Conservation (phyloP, 23 tunicate species). For the Trididemnum miniatum region DNA sequence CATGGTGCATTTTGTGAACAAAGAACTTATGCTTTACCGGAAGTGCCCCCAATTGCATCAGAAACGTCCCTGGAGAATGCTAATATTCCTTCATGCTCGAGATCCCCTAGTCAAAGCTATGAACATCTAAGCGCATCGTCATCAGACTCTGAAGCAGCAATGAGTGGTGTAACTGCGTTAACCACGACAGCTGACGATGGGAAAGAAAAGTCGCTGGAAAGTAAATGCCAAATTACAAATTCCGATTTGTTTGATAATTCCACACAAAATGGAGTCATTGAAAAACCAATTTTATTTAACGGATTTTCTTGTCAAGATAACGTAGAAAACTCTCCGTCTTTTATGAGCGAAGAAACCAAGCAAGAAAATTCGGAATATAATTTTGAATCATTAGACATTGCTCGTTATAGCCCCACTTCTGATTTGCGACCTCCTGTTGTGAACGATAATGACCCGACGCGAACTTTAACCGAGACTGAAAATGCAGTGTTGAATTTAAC, state of each 20-base stretch:
- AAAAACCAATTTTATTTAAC: background rate
- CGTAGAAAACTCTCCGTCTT: background rate
- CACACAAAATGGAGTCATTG: background rate
- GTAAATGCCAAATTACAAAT: too few species aligned
- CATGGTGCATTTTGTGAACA: constrained; percentile 21
- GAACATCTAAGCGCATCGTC: background rate
- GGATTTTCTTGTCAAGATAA: background rate
- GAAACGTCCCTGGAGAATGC: background rate
- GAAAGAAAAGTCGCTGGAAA: background rate
- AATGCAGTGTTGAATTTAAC: constrained; percentile 20
- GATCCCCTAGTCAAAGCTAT: background rate
- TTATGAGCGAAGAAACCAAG: background rate
- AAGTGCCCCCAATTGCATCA: too few species aligned
- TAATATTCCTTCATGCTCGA: constrained; percentile 13
- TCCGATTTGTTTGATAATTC: background rate
- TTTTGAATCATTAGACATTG: background rate
- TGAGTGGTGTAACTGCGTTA: constrained; percentile 4
- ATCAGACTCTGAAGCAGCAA: background rate
- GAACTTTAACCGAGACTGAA: constrained; percentile 27
- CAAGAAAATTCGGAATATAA: background rate
- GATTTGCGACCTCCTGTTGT: constrained; percentile 17
- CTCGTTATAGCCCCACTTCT: constrained; percentile 22
- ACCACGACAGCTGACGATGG: background rate
- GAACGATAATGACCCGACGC: background rate
- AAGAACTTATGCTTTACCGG: background rate